Evolutionary conservation across 2,113 vertebrate species (phyloP), one percentile per base, ranked within the genome.

Genomic region (Coptodon bakossiorum): DNA sequence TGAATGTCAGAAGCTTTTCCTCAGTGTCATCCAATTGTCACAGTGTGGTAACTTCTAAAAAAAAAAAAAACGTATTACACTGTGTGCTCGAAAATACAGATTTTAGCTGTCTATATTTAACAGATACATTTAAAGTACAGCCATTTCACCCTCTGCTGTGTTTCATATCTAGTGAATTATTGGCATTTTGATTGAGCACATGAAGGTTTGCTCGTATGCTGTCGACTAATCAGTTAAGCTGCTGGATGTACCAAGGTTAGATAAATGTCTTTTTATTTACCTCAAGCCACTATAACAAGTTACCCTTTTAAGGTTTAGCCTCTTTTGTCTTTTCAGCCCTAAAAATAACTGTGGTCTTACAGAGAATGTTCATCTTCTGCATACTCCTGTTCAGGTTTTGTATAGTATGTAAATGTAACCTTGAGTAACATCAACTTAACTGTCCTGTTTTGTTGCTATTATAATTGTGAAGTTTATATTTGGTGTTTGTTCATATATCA

Each of bases 11-110:
- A 66, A 59, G 38, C 19, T 40, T 91, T 88, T 85, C 36, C 71
- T 87, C 82, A 85, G 17, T 85, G 78, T 90, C 85, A 68, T 29
- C 66, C 17, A 78, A 79, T 48, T 52, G 68, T 85, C 61, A 83
- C 17, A 54, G 19, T 38, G 66, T 43, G 68, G 24, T 73, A 66
- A 81, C 78, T 68, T 73, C 24, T 48, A 36, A 27, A 61, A 82
- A 31, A 22, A 31, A 22, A 22, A 22, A 6, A 2, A 68, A 22
- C 6, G 17, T 11, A 5, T 34, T 40, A 34, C 40, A 5, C 6
- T 2, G 13, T 38, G 24, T 38, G 34, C 17, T 16, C 11, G 19
- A 29, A 73, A 36, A 66, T 54, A 14, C 14, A 9, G 22, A 8
- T 82, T 61, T 82, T 29, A 63, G 27, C 45, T 12, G 45, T n/a